Percentiles rank a stretch among this genome's conserved stretches.
Conservation (phyloP, 1,140 invertebrate genomes). For the Triops longicaudatus region DNA sequence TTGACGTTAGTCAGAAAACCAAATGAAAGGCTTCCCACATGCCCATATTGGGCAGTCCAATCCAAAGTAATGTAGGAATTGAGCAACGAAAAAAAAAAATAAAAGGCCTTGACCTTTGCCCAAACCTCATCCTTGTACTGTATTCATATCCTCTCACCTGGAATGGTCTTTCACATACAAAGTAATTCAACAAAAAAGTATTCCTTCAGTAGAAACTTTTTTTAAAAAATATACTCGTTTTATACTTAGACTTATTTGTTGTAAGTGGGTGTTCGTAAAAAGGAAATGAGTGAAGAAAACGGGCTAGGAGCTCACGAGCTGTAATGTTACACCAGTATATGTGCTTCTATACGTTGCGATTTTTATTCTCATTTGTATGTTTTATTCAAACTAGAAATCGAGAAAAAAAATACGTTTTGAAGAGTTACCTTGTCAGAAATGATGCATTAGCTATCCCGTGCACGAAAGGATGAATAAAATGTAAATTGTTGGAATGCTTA, state of each 20-base stretch:
- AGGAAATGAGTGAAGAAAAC: no score
- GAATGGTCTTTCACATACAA: background rate
- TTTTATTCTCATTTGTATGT: no score
- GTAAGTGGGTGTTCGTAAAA: no score
- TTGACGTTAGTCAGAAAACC: background rate
- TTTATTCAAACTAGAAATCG: no score
- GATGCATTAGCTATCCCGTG: background rate
- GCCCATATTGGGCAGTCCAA: background rate
- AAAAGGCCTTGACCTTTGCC: constrained; percentile 5
- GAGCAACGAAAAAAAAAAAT: background rate
- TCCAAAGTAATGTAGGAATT: background rate
- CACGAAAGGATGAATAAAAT: background rate
- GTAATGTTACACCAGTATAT: no score
- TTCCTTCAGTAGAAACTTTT: no score
- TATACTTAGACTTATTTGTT: no score
- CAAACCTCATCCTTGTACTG: background rate
- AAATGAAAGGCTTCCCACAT: background rate
- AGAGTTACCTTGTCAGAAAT: background rate
- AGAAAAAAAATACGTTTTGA: background rate
- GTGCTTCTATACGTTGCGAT: no score
- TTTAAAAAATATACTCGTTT: no score
- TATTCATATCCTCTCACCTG: background rate
- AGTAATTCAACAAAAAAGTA: no score
- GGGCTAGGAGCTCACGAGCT: no score
- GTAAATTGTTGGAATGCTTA: background rate